Percentiles rank a stretch among this genome's conserved stretches.
phyloP scores from a whole-genome alignment of 2,113 vertebrate genomes.

The Heliornis fulica region DNA sequence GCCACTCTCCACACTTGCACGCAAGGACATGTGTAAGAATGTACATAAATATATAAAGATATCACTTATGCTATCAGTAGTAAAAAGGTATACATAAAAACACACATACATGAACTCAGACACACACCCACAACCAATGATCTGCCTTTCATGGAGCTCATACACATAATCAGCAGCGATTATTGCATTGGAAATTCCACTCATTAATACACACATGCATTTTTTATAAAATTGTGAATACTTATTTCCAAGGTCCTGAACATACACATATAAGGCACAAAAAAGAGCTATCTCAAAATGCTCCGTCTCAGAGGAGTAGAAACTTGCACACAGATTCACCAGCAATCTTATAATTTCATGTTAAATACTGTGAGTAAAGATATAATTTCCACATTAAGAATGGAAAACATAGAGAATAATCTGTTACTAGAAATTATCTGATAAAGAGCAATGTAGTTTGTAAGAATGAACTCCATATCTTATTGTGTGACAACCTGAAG shows the following conservation, averaged over 20 bases:
- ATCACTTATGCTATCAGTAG: neutral
- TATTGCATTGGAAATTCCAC: neutral
- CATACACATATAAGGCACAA: neutral
- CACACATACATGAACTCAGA: neutral
- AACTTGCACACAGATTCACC: neutral
- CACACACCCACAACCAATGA: neutral
- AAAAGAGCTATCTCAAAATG: neutral
- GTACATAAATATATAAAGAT: neutral
- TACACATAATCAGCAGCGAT: neutral
- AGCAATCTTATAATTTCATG: neutral
- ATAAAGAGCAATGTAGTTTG: neutral
- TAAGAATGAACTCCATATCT: neutral
- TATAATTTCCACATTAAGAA: neutral
- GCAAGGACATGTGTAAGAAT: neutral
- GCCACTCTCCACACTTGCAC: neutral
- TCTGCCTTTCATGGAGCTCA: neutral
- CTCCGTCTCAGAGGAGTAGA: neutral
- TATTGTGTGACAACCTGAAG: too few species aligned
- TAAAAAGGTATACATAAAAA: neutral
- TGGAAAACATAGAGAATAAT: neutral
- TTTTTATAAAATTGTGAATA: neutral
- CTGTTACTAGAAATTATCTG: neutral
- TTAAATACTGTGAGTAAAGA: neutral
- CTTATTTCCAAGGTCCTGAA: neutral
- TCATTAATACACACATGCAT: neutral